A percentile compares a stretch with the other conserved stretches of the same genome.
These are phyloP conservation scores for Halictus rubicundus DNA, from an alignment of 1,140 invertebrate genomes.

Conservation along the genomic window DNA sequence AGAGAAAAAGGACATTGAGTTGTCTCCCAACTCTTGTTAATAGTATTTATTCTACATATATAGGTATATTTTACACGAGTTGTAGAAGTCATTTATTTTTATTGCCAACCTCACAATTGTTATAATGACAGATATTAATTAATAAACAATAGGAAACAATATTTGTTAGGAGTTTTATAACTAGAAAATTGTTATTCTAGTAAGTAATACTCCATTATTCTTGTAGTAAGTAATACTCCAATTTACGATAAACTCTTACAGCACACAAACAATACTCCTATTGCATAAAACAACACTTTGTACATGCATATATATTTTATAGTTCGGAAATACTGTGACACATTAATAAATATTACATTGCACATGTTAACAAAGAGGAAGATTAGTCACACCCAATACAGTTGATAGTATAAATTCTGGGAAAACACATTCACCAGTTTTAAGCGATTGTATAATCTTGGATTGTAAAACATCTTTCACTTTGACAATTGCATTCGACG, in stretches of 20 bases:
- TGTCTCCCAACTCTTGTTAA: not conserved
- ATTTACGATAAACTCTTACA: not conserved
- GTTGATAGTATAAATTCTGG: not conserved
- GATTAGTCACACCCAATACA: not conserved
- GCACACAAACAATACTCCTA: not conserved
- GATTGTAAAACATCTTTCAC: not conserved
- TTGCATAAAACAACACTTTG: not conserved
- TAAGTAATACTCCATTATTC: not conserved
- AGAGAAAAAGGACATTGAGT: not conserved
- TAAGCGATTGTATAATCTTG: no score
- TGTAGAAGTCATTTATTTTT: not conserved
- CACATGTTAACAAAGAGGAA: not conserved
- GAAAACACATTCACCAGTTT: not conserved
- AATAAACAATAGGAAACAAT: not conserved
- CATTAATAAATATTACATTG: not conserved
- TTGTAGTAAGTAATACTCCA: not conserved
- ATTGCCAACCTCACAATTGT: no score
- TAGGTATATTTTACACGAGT: not conserved
- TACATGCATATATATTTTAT: not conserved
- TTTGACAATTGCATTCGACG: not conserved
- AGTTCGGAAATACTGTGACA: not conserved
- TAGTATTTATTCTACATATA: slow-evolving; percentile 26
- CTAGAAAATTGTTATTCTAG: not conserved
- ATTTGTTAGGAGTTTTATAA: not conserved
- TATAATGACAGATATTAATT: no score